These are phyloP conservation scores for Gymnobelideus leadbeateri DNA, from an alignment of 2,113 vertebrate species.

Conservation along the genomic window DNA sequence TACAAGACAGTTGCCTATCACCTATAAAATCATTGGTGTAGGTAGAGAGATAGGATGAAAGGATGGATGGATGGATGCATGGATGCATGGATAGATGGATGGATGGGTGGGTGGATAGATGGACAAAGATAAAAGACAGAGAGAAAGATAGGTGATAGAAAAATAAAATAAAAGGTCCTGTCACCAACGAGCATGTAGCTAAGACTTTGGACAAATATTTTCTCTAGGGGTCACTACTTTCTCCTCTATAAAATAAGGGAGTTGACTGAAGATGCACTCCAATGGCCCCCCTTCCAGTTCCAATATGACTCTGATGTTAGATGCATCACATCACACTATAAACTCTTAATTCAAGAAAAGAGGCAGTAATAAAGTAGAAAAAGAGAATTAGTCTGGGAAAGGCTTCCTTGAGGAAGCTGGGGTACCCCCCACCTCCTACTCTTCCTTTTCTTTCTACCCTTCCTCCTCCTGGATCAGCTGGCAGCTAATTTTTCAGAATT, in stretches of 20 bases:
- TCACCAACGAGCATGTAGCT: background rate
- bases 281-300: background rate
- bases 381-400: background rate
- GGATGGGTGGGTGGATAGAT: background rate
- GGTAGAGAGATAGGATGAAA: background rate
- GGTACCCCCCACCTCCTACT: background rate
- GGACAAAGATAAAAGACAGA: background rate
- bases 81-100: background rate
- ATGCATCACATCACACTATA: background rate
- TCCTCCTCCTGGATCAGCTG: background rate
- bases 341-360: background rate
- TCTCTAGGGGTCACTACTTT: background rate
- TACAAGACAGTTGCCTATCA: no score
- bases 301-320: background rate
- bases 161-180: background rate
- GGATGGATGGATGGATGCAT: background rate
- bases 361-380: background rate
- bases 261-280: background rate
- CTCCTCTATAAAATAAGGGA: background rate
- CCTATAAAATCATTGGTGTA: background rate
- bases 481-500: slow-evolving; percentile 58
- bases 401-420: background rate
- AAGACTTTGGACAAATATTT: background rate
- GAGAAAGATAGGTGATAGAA: background rate
- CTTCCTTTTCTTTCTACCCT: background rate